phyloP scores from a whole-genome alignment of 2,113 vertebrate species.

The Vanacampus margaritifer region DNA sequence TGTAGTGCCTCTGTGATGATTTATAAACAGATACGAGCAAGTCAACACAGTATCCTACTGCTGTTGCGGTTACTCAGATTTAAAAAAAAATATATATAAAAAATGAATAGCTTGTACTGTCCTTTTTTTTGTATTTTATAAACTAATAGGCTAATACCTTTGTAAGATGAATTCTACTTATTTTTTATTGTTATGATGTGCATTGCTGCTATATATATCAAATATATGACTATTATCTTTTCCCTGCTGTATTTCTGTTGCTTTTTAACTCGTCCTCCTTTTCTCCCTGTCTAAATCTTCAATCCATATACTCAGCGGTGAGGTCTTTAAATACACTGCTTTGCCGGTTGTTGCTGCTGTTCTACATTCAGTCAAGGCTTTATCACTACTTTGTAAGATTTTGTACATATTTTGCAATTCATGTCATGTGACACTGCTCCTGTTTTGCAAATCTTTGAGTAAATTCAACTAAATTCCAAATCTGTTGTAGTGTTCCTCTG shows the following conservation, averaged over 20 bases:
- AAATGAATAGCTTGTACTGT: too few relatives aligned
- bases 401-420: constrained; percentile 8
- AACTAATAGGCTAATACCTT: too few relatives aligned
- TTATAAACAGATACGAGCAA: constrained; percentile 12
- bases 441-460: neutral
- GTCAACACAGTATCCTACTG: constrained; percentile 7
- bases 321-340: constrained; percentile 15
- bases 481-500: neutral
- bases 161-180: constrained; percentile 37
- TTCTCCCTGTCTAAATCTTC: constrained; percentile 22
- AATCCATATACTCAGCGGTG: constrained; percentile 12
- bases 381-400: neutral
- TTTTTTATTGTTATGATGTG: constrained; percentile 51
- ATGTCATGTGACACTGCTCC: neutral
- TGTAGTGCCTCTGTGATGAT: constrained; percentile 26
- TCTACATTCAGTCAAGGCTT: constrained; percentile 4
- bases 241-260: constrained; percentile 1
- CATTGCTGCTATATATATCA: constrained; percentile 15
- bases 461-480: neutral
- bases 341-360: constrained; percentile 31
- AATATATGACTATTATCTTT: neutral
- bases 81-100: too few relatives aligned
- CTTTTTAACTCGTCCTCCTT: constrained; percentile 18
- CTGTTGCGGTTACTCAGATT: too few relatives aligned
- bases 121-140: too few relatives aligned